Conservation (phyloP, 1,140 invertebrate species). For the Aphaenogaster ashmeadi region DNA sequence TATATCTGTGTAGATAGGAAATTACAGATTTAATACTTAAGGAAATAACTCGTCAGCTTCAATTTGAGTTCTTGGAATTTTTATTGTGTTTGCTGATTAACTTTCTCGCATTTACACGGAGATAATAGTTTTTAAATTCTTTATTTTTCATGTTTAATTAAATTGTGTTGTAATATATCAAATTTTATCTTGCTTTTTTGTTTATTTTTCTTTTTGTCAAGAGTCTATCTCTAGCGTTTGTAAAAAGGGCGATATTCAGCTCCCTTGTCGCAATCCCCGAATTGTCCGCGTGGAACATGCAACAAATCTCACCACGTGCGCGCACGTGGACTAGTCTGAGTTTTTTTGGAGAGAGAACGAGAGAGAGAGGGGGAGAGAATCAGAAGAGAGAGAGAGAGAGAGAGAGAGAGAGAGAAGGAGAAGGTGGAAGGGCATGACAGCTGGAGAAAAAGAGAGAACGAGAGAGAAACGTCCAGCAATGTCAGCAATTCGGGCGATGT, state of each 20-base stretch:
- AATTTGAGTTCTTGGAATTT: background rate
- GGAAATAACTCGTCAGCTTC: background rate
- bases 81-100: background rate
- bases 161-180: background rate
- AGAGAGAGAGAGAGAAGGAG: background rate
- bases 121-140: background rate
- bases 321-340: slow-evolving; percentile 44
- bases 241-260: slow-evolving; percentile 12
- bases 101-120: background rate
- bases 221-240: background rate
- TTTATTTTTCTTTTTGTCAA: slow-evolving; percentile 29
- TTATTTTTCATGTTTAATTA: background rate
- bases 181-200: background rate
- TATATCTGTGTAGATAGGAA: background rate
- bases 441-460: background rate
- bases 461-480: slow-evolving; percentile 32
- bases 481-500: slow-evolving; percentile 66
- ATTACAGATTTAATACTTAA: background rate
- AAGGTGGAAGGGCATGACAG: background rate
- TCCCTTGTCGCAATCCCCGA: background rate
- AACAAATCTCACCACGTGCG: slow-evolving; percentile 69
- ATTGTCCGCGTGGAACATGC: slow-evolving; percentile 7
- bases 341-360: slow-evolving; percentile 10
- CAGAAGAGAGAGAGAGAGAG: background rate
- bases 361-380: background rate